These are phyloP conservation scores for Physella acuta DNA, from an alignment of 1,140 invertebrate species.

Conservation along the genomic window DNA sequence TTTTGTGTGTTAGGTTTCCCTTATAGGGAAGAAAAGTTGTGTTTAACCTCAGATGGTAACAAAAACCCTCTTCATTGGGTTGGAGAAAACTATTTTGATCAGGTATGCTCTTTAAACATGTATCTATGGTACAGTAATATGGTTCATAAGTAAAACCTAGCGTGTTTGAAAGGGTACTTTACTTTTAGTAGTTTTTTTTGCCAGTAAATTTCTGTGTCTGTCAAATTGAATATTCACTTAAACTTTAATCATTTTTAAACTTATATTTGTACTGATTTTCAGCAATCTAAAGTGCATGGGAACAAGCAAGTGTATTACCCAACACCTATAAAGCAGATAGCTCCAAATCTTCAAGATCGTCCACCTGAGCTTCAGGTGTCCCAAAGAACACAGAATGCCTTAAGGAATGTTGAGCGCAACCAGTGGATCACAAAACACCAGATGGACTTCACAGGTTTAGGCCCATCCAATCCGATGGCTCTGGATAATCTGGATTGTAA, in stretches of 20 bases:
- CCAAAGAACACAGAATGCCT: slow-evolving; percentile 45
- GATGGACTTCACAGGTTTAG: slow-evolving; percentile 49
- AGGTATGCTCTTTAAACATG: too few species aligned
- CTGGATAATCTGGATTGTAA: slow-evolving; percentile 55
- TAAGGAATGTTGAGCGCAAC: slow-evolving; percentile 54
- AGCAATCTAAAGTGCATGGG: slow-evolving; percentile 46
- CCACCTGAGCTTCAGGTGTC: slow-evolving; percentile 32
- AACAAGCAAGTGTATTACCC: slow-evolving; percentile 50
- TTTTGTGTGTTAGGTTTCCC: slow-evolving; percentile 37
- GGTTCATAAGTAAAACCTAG: too few species aligned
- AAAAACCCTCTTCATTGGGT: slow-evolving; percentile 42
- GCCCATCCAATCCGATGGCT: slow-evolving; percentile 48
- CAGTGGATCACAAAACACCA: slow-evolving; percentile 54
- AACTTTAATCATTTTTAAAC: too few species aligned
- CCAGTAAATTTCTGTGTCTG: too few species aligned
- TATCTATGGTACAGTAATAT: too few species aligned
- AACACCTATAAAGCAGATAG: slow-evolving; percentile 47
- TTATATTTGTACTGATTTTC: slow-evolving; percentile 16
- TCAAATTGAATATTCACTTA: too few species aligned
- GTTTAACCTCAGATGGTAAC: slow-evolving; percentile 37
- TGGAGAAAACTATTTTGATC: slow-evolving; percentile 50
- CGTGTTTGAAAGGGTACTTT: too few species aligned
- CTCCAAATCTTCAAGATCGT: slow-evolving; percentile 49
- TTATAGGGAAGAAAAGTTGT: slow-evolving; percentile 42
- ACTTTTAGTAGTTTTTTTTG: too few species aligned